phyloP scores from a whole-genome alignment of 2,888 invertebrate genomes.

The Calliphora vomitoria region DNA sequence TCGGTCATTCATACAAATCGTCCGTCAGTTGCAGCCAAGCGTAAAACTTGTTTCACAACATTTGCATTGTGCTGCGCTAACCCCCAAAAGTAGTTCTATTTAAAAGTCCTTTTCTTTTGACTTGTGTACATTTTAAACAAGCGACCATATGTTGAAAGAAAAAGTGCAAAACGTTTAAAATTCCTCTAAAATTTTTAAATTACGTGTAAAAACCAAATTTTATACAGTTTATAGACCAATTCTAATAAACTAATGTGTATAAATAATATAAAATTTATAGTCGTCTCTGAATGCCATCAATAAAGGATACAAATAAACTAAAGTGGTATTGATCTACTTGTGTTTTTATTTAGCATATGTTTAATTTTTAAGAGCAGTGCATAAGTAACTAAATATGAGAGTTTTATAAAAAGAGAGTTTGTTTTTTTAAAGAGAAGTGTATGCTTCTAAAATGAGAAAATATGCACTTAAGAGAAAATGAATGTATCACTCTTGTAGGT shows the following conservation, averaged over 20 bases:
- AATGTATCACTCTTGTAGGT: too few species aligned
- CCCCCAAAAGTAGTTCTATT: conserved; percentile 31
- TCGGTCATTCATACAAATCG: conserved; percentile 76
- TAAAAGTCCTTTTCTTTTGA: conserved; percentile 26
- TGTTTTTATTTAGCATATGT: background rate
- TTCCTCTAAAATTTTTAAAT: conserved; percentile 12
- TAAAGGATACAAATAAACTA: conserved; percentile 12
- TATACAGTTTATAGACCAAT: conserved; percentile 2
- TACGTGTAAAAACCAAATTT: conserved; percentile 22
- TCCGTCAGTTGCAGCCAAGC: conserved; percentile 79
- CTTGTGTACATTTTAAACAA: conserved; percentile 5
- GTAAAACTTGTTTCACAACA: conserved; percentile 79
- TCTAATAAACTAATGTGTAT: conserved; percentile 9
- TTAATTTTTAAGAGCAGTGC: background rate
- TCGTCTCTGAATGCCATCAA: background rate
- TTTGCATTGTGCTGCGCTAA: conserved; percentile 38
- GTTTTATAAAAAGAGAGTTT: background rate
- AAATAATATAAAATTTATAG: conserved; percentile 18
- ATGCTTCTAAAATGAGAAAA: background rate
- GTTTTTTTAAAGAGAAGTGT: background rate
- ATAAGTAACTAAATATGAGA: background rate
- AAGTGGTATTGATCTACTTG: background rate
- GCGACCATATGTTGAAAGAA: conserved; percentile 40
- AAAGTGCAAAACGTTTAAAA: conserved; percentile 48
- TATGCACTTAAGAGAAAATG: background rate